Base-by-base conservation (phyloP, 2,888 invertebrate species). In the Ptycholaimellus sp. region DNA sequence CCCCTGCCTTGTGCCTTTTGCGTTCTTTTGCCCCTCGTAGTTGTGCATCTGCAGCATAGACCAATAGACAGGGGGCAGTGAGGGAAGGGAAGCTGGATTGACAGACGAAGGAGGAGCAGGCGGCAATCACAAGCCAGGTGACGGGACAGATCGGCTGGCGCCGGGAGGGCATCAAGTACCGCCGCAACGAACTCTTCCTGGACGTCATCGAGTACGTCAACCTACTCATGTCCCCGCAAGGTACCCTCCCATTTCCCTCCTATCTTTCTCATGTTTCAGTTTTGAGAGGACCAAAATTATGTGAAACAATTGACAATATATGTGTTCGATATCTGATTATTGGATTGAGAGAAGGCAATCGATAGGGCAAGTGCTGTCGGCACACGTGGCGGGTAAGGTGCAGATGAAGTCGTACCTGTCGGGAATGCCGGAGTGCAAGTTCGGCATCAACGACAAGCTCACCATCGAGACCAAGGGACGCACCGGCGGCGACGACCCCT, bases 341-440 rank as follows among this genome's bases (percentile, higher is more conserved):
- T n/a, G 14, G 6, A 5, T 1, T 13, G 16, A 20, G 14, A 21
- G n/a, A 30, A 19, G 19, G 17, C 23, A 16, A 3, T 21, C 18
- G 22, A 23, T 7, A 77, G 82, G 85, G 38, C 93, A 96, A 68
- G 93, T 96, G 21, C 65, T 99, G 39, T 90, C 90, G 14, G 90
- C 96, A 33, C 96, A 99, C 57, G 96, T 99, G 28, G 96, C 96
- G 20, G 96, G 96, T 37, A 87, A 90, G 62, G 87, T 99, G 37
- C 85, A 93, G 27, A 96, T 99, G 96, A 99, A 99, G 66, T 87
- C 90, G 0, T 99, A 93, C 60, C 67, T 99, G 41, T 90, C 90
- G 19, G 96, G 96, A 23, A 99, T 99, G 96, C 96, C 96, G 0
- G 96, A 96, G 62, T 99, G 96, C 67, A 99, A 96, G 68, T 96